phyloP scores from a whole-genome alignment of 2,113 vertebrate species.

The Dasypus novemcinctus region DNA sequence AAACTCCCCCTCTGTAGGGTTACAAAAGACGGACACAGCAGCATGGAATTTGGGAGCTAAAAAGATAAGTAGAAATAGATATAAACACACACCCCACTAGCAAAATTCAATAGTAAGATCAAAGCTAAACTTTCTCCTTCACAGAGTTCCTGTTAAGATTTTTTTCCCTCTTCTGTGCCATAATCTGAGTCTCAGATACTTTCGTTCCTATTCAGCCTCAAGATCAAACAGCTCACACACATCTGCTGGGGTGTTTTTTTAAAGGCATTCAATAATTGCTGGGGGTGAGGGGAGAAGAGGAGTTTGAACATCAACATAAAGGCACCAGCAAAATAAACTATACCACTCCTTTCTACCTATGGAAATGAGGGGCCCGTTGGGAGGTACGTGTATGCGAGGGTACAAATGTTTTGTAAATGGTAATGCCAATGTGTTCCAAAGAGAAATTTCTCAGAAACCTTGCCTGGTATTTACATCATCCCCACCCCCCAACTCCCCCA shows the following conservation, averaged over 20 bases:
- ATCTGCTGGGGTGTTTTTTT: constrained; percentile 76
- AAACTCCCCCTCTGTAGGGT: constrained; percentile 55
- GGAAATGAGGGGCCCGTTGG: neutral
- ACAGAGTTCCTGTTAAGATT: constrained; percentile 71
- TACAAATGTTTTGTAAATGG: constrained; percentile 10
- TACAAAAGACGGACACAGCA: neutral
- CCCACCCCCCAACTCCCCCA: neutral
- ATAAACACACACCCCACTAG: constrained; percentile 62
- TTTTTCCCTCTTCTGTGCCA: constrained; percentile 70
- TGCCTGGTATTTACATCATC: constrained; percentile 45
- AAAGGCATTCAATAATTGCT: constrained; percentile 78
- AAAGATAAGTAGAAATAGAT: constrained; percentile 76
- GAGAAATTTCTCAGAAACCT: constrained; percentile 4
- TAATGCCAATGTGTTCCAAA: neutral
- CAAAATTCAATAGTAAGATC: constrained; percentile 76
- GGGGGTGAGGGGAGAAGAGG: constrained; percentile 47
- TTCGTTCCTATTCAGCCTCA: constrained; percentile 76
- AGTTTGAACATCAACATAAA: constrained; percentile 76
- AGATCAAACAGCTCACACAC: constrained; percentile 84
- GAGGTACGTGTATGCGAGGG: neutral
- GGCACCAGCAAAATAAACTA: constrained; percentile 70
- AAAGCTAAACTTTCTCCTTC: constrained; percentile 82
- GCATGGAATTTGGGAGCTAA: constrained; percentile 63
- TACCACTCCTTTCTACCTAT: constrained; percentile 50
- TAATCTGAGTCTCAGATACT: constrained; percentile 81